Percentiles rank a stretch among this genome's conserved stretches.
phyloP scores from a whole-genome alignment of 2,797 vertebrate species.

The Alauda arvensis region DNA sequence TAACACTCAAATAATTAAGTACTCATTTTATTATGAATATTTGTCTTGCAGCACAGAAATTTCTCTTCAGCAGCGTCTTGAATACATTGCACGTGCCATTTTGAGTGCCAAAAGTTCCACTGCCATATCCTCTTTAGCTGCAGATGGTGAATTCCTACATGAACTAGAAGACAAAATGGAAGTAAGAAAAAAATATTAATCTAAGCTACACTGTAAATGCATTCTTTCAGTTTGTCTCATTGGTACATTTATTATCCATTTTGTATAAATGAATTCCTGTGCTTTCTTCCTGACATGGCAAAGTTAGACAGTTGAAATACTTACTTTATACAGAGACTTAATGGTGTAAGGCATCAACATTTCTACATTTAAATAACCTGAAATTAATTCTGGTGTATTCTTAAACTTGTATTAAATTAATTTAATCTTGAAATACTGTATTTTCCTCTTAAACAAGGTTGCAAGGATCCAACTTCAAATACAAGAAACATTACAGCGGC shows the following conservation, averaged over 20 bases:
- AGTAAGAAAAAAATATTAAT: conserved; percentile 65
- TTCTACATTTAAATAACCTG: not conserved
- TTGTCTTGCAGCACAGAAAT: conserved; percentile 88
- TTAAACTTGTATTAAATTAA: not conserved
- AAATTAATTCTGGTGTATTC: not conserved
- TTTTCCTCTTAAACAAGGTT: conserved; percentile 76
- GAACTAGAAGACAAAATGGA: conserved; percentile 98
- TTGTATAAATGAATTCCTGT: not conserved
- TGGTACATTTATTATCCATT: not conserved
- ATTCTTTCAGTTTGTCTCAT: not conserved
- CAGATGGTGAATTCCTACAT: conserved; percentile 96
- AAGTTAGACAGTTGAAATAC: not conserved
- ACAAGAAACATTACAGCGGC: conserved; percentile 88
- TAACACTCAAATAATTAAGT: not conserved
- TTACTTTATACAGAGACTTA: not conserved
- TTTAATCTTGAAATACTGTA: not conserved
- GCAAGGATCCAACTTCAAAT: conserved; percentile 96
- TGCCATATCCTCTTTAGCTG: conserved; percentile 85
- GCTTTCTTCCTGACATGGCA: not conserved
- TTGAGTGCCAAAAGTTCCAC: conserved; percentile 96
- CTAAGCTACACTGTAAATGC: not conserved
- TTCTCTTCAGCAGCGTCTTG: conserved; percentile 90
- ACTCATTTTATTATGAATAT: not conserved
- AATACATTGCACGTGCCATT: conserved; percentile 94
- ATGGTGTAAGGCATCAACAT: not conserved